These are phyloP conservation scores for Centruroides vittatus DNA, from an alignment of 1,140 invertebrate genomes.

Conservation along the genomic window DNA sequence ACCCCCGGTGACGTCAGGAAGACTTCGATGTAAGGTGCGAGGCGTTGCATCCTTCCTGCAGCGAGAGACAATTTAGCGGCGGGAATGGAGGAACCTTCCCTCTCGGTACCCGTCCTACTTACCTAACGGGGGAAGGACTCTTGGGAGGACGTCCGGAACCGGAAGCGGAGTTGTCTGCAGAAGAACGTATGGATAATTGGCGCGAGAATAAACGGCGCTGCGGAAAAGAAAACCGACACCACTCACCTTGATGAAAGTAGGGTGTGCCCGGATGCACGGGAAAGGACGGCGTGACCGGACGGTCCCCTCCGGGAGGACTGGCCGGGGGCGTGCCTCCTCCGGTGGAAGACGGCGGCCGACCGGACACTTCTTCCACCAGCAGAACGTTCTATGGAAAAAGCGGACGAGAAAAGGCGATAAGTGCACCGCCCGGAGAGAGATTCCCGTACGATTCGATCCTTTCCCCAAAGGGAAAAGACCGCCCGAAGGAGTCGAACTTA, in stretches of 20 bases:
- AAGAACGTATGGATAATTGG: background rate
- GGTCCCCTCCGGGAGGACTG: constrained; percentile 19
- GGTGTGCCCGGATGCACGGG: constrained; percentile 69
- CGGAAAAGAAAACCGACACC: background rate
- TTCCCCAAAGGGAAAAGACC: too few species aligned
- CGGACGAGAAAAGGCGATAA: background rate
- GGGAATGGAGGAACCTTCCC: too few species aligned
- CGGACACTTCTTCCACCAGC: constrained; percentile 15
- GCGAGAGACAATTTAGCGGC: too few species aligned
- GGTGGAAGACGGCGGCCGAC: constrained; percentile 26
- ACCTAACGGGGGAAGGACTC: too few species aligned
- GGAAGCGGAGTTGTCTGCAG: background rate
- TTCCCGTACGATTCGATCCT: too few species aligned
- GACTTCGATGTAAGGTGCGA: too few species aligned
- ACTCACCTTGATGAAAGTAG: constrained; percentile 43
- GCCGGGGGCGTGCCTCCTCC: constrained; percentile 17
- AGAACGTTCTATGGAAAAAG: background rate
- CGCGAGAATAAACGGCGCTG: background rate
- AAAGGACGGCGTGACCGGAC: constrained; percentile 77
- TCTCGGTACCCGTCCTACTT: too few species aligned
- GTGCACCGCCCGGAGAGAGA: background rate
- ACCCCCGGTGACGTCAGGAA: too few species aligned
- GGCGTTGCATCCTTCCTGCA: too few species aligned
- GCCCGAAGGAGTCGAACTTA: background rate
- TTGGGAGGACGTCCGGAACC: too few species aligned